Percentiles rank a stretch among this genome's conserved stretches.
Evolutionary conservation across 2,113 vertebrate genomes (phyloP).

Genomic region (Aix galericulata): DNA sequence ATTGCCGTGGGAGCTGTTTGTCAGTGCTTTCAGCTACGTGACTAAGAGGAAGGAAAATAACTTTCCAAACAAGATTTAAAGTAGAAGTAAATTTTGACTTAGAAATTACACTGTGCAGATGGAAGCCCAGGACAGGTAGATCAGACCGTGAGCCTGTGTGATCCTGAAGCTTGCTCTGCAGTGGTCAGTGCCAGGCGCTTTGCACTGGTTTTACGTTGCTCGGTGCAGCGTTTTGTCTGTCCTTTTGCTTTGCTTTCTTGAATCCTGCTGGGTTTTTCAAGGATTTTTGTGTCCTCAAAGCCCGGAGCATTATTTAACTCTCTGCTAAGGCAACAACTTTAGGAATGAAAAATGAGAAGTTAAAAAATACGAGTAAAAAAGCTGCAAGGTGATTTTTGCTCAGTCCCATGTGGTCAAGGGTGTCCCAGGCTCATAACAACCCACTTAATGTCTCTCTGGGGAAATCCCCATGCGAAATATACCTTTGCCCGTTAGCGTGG

Average conservation of each 20-base stretch:
- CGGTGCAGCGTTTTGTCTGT: not conserved
- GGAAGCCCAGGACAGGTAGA: not conserved
- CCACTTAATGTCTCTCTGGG: not conserved
- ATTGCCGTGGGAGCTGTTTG: accelerated
- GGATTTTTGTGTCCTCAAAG: not conserved
- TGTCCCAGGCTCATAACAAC: not conserved
- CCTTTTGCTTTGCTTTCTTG: not conserved
- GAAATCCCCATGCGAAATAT: not conserved
- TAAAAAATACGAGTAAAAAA: not conserved
- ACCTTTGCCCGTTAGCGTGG: not conserved
- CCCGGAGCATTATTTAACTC: not conserved
- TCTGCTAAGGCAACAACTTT: not conserved
- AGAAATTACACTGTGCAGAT: not conserved
- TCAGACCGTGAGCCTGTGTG: not conserved
- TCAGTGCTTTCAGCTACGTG: not conserved
- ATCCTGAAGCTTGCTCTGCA: not conserved
- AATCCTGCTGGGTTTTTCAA: not conserved
- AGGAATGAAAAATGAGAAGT: not conserved
- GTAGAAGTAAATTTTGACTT: not conserved
- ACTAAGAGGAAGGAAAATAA: not conserved
- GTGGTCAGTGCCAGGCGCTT: not conserved
- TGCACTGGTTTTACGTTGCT: not conserved
- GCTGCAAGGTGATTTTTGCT: not conserved
- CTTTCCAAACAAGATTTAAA: not conserved
- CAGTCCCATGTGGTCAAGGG: not conserved